These are phyloP conservation scores for Euspilapteryx auroguttella DNA, from an alignment of 2,888 invertebrate genomes.

Conservation along the genomic window DNA sequence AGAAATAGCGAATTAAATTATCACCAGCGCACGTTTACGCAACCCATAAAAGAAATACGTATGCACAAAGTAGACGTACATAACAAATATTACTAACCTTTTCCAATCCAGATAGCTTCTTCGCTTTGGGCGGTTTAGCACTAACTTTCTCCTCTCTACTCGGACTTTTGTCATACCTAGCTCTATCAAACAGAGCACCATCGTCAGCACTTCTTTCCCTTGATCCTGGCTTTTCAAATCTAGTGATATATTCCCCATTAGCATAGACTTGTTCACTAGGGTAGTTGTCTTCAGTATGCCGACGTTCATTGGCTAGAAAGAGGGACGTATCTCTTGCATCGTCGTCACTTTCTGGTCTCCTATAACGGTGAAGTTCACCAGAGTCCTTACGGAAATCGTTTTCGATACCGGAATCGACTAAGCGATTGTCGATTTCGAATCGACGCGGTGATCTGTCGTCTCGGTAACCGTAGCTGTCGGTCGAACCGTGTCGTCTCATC, in stretches of 20 bases:
- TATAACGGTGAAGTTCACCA: slow-evolving; percentile 46
- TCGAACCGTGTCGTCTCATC: slow-evolving; percentile 41
- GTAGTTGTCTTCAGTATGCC: slow-evolving; percentile 70
- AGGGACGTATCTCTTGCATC: slow-evolving; percentile 69
- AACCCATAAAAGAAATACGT: no score
- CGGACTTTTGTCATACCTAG: slow-evolving; percentile 60
- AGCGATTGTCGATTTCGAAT: slow-evolving; percentile 60
- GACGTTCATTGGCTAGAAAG: slow-evolving; percentile 72
- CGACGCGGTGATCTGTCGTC: slow-evolving; percentile 43
- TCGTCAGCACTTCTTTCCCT: slow-evolving; percentile 66
- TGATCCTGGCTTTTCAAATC: slow-evolving; percentile 32
- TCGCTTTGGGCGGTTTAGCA: slow-evolving; percentile 61
- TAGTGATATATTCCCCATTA: slow-evolving; percentile 38
- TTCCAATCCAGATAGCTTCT: slow-evolving; percentile 72
- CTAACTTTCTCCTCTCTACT: slow-evolving; percentile 51
- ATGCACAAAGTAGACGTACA: no score
- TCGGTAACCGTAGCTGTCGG: slow-evolving; percentile 47
- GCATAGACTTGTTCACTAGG: slow-evolving; percentile 48
- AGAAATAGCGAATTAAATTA: no score
- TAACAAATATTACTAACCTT: slow-evolving; percentile 48
- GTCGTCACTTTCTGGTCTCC: slow-evolving; percentile 66
- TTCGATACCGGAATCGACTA: slow-evolving; percentile 80
- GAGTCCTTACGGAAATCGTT: slow-evolving; percentile 79
- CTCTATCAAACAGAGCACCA: slow-evolving; percentile 66
- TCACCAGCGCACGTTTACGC: no score